Evolutionary conservation across 2,888 invertebrate species (phyloP), one percentile per base, ranked within the genome.

Genomic region (Philereme transversata): DNA sequence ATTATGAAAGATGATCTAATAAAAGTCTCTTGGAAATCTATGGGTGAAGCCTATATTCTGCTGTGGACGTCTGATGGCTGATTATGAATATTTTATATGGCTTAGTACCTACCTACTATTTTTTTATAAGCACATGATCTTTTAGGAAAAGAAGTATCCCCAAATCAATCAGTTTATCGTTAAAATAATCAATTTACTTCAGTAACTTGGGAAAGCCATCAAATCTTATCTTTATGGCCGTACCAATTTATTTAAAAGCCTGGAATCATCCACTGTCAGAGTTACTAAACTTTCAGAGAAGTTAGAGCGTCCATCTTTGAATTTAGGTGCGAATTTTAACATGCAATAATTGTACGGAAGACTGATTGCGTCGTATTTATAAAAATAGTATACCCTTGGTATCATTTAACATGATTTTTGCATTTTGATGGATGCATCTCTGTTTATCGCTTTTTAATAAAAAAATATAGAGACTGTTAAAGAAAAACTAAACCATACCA

Each of bases 161-260:
- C 41, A 34, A 54, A 51, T 62, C 51, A 59, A 62, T 62, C 55
- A 52, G 48, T 52, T 52, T 56, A 59, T 54, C 51, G 49, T 41
- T 36, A 59, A 56, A 62, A 62, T 62, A 62, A 59, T 59, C 62
- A 62, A 62, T 62, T 62, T 56, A 59, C 62, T 59, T 62, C 52
- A 33, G 43, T 62, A 49, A 59, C 55, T 62, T 52, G 57, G 62
- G 49, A 60, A 63, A 56, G 58, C 62, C 60, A 62, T 57, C 51
- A 63, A 57, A 64, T 65, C 61, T 62, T 54, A 54, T 50, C 59
- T 64, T 60, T 59, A 62, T 62, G 68, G 62, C 62, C 60, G 66
- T 66, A 57, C 53, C 68, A 64, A 66, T 66, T 66, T 60, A 68
- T 57, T 66, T 64, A 64, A 66, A 64, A 68, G 68, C 66, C 49